These are phyloP conservation scores for Hystrix brachyura DNA, from an alignment of 2,113 vertebrate species.

Conservation along the genomic window DNA sequence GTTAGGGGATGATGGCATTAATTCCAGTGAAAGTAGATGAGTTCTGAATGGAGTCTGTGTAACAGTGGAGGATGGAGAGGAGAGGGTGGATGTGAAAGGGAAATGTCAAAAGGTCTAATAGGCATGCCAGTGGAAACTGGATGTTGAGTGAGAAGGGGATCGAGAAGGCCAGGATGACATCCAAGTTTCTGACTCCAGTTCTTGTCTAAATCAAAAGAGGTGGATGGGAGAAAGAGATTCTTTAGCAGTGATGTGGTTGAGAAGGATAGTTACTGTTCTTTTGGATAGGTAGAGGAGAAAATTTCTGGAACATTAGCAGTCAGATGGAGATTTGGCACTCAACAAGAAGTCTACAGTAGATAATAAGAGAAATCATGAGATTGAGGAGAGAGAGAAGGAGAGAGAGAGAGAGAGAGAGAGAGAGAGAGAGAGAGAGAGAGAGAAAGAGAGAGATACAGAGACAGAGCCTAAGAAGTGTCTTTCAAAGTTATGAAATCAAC, in stretches of 20 bases:
- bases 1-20: not conserved
- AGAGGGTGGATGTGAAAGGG: not conserved
- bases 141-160: not conserved
- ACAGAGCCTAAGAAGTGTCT: not conserved
- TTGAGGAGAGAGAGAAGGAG: not conserved
- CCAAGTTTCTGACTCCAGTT: not conserved
- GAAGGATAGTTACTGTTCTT: not conserved
- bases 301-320: not conserved
- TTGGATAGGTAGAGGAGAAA: not conserved
- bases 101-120: not conserved
- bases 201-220: not conserved
- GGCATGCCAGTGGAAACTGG: not conserved
- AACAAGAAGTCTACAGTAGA: not conserved
- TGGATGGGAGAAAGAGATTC: not conserved
- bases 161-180: not conserved
- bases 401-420: too few species aligned
- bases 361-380: slow-evolving; percentile 12
- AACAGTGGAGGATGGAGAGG: not conserved
- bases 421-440: too few species aligned
- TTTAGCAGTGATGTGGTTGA: not conserved
- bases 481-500: not conserved
- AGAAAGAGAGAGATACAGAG: too few species aligned
- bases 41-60: not conserved
- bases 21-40: not conserved
- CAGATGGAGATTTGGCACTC: not conserved